phyloP scores from a whole-genome alignment of 1,140 invertebrate species.

The Armadillidium nasatum region DNA sequence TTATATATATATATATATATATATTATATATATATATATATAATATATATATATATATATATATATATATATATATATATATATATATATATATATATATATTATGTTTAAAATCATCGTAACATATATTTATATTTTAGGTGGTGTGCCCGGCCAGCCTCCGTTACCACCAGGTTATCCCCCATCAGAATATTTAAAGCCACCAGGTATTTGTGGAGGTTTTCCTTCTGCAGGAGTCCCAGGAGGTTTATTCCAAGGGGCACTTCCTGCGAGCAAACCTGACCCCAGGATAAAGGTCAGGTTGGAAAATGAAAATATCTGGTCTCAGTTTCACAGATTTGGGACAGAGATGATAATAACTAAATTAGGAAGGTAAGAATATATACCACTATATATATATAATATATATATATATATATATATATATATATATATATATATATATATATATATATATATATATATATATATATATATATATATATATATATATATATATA shows the following conservation, averaged over 20 bases:
- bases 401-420: background rate
- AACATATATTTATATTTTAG: no score
- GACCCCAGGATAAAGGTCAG: constrained; percentile 48
- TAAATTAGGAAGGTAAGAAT: constrained; percentile 51
- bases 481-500: no score
- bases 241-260: background rate
- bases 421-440: no score
- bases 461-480: no score
- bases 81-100: no score
- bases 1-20: no score
- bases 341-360: constrained; percentile 50
- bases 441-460: no score
- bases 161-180: background rate
- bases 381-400: no score
- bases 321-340: constrained; percentile 49
- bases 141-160: background rate
- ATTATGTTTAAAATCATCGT: no score
- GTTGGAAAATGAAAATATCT: constrained; percentile 53
- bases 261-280: constrained; percentile 20
- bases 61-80: no score
- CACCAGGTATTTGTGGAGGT: background rate
- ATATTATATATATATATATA: no score
- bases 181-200: background rate
- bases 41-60: no score
- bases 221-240: background rate